These are phyloP conservation scores for Drosophila anomalata DNA, from an alignment of 2,888 invertebrate species.

Conservation along the genomic window DNA sequence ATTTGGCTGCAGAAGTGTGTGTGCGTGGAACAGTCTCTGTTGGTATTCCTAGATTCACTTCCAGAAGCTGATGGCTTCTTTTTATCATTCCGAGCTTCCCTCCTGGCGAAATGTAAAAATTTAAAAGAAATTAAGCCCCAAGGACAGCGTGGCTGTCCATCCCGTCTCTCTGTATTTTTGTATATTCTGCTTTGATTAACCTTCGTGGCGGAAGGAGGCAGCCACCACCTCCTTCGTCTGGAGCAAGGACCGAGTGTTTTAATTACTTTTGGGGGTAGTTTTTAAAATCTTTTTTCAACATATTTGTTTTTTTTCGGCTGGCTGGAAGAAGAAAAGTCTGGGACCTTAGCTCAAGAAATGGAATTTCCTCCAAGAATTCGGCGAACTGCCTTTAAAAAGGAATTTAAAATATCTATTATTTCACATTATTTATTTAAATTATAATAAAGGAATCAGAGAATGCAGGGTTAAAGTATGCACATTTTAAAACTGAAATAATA, in stretches of 20 bases:
- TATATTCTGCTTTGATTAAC: slow-evolving; percentile 76
- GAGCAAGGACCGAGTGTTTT: slow-evolving; percentile 63
- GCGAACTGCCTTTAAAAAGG: not conserved
- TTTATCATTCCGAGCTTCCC: slow-evolving; percentile 21
- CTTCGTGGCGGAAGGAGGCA: slow-evolving; percentile 53
- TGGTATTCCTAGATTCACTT: not conserved
- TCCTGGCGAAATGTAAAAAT: slow-evolving; percentile 62
- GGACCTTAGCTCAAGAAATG: slow-evolving; percentile 42
- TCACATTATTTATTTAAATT: not conserved
- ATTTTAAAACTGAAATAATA: no score
- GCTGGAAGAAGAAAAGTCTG: slow-evolving; percentile 16
- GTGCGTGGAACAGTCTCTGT: not conserved
- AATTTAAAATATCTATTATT: not conserved
- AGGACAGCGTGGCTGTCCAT: slow-evolving; percentile 63
- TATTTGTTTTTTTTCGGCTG: slow-evolving; percentile 12
- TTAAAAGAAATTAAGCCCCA: slow-evolving; percentile 79
- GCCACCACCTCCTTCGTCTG: slow-evolving; percentile 53
- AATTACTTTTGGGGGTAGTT: slow-evolving; percentile 80
- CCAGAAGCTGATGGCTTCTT: not conserved
- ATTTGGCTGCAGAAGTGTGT: no score
- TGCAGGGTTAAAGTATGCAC: no score
- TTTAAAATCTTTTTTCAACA: slow-evolving; percentile 46
- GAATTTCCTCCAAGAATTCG: slow-evolving; percentile 9
- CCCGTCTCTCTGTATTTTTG: slow-evolving; percentile 58
- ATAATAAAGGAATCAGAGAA: no score